Evolutionary conservation across 1,140 invertebrate species (phyloP).

Genomic region (Euura saliciscinereae): DNA sequence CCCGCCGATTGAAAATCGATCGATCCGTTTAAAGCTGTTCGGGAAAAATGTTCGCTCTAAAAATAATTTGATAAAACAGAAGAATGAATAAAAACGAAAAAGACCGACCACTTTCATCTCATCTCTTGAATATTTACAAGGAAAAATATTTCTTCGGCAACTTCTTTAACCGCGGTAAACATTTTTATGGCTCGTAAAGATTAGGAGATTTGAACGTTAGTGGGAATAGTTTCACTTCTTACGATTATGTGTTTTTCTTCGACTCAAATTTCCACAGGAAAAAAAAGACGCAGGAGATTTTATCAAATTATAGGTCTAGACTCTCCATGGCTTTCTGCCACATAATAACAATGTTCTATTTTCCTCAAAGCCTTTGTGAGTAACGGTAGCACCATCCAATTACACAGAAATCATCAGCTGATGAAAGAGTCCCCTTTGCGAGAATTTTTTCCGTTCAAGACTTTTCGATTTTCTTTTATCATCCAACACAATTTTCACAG

Average conservation of each 20-base stretch:
- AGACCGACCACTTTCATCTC: not conserved
- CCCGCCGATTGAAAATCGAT: not conserved
- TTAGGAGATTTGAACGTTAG: slow-evolving; percentile 25
- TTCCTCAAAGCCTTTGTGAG: too few species aligned
- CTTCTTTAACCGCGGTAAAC: slow-evolving; percentile 26
- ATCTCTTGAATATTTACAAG: not conserved
- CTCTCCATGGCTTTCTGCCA: too few species aligned
- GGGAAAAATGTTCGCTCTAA: not conserved
- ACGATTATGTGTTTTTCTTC: not conserved
- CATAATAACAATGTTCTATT: too few species aligned
- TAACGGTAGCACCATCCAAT: too few species aligned
- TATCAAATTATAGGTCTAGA: too few species aligned
- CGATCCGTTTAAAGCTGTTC: not conserved
- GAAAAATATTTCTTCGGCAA: not conserved
- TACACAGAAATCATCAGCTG: too few species aligned
- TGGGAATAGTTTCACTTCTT: not conserved
- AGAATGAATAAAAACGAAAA: not conserved
- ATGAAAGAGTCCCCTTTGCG: too few species aligned
- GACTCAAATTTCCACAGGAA: not conserved
- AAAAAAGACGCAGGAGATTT: too few species aligned
- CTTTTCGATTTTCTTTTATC: too few species aligned
- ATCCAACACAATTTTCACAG: too few species aligned
- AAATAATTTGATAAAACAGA: not conserved
- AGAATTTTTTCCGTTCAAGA: too few species aligned
- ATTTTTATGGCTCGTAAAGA: slow-evolving; percentile 38